Evolutionary conservation across 1,140 invertebrate species (phyloP).

Genomic region (Pseudomyrmex concolor): DNA sequence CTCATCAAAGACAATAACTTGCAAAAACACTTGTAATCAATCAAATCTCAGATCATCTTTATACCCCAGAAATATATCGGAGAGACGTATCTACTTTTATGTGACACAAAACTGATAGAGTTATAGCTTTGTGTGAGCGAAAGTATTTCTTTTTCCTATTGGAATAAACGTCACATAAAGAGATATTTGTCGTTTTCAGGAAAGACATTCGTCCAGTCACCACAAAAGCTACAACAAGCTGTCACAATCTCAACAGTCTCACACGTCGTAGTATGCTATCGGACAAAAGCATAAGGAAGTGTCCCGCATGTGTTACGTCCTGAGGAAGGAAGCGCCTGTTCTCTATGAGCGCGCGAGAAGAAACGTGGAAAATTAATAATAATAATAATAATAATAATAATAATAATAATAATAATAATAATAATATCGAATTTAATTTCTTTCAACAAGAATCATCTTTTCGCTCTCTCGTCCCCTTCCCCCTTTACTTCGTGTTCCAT

Average conservation of each 20-base stretch:
- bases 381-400: too few species aligned
- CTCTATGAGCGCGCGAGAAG: background rate
- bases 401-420: too few species aligned
- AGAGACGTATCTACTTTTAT: background rate
- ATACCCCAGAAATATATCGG: background rate
- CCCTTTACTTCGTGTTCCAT: background rate
- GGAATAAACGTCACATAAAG: slow-evolving; percentile 39
- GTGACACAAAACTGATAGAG: background rate
- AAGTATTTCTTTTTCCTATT: slow-evolving; percentile 5
- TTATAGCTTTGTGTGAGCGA: too few species aligned
- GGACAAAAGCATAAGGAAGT: background rate
- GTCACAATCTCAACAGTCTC: slow-evolving; percentile 75
- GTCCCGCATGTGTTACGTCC: slow-evolving; percentile 13
- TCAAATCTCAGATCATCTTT: background rate
- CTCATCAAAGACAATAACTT: too few species aligned
- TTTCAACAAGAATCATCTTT: slow-evolving; percentile 40
- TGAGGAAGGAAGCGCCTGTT: slow-evolving; percentile 8
- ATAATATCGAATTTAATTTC: background rate
- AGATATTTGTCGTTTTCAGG: slow-evolving; percentile 76
- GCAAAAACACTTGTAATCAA: too few species aligned
- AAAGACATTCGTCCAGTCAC: slow-evolving; percentile 78
- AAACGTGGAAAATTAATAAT: too few species aligned
- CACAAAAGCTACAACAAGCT: slow-evolving; percentile 78
- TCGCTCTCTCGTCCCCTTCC: background rate
- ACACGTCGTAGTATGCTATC: slow-evolving; percentile 74